These are phyloP conservation scores for Entomobrya proxima DNA, from an alignment of 2,888 invertebrate species.

Conservation along the genomic window DNA sequence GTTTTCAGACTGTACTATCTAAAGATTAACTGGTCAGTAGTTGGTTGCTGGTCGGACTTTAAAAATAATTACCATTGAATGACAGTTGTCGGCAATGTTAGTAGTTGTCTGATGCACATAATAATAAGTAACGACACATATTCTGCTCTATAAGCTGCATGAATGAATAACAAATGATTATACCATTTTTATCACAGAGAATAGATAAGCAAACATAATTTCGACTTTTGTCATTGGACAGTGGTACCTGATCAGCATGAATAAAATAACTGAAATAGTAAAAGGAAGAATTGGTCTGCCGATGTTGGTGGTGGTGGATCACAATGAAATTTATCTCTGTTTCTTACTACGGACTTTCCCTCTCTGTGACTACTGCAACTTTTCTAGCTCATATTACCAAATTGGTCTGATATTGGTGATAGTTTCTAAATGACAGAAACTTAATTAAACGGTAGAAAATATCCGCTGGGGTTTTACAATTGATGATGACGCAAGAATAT, in stretches of 20 bases:
- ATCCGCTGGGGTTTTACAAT: constrained; percentile 26
- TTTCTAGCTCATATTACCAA: constrained; percentile 44
- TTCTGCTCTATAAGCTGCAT: not conserved
- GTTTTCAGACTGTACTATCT: not conserved
- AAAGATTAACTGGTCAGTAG: not conserved
- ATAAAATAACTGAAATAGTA: not conserved
- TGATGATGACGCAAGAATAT: too few species aligned
- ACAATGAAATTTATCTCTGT: not conserved
- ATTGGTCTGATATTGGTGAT: constrained; percentile 14
- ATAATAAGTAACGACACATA: not conserved
- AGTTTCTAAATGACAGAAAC: constrained; percentile 14
- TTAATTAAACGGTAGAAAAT: constrained; percentile 36
- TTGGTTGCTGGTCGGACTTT: not conserved
- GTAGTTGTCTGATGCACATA: not conserved
- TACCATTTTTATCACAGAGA: not conserved
- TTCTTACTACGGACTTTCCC: not conserved
- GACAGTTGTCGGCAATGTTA: not conserved
- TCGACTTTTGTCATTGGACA: constrained; percentile 24
- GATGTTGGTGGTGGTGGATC: not conserved
- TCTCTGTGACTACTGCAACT: constrained; percentile 25
- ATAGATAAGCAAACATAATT: constrained; percentile 7
- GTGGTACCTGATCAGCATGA: constrained; percentile 52
- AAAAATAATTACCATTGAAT: constrained; percentile 1
- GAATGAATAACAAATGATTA: constrained; percentile 12
- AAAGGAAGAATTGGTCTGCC: not conserved